Evolutionary conservation across 2,888 invertebrate genomes (phyloP), one percentile per base, ranked within the genome.

Genomic region (Anthoptus insignis): DNA sequence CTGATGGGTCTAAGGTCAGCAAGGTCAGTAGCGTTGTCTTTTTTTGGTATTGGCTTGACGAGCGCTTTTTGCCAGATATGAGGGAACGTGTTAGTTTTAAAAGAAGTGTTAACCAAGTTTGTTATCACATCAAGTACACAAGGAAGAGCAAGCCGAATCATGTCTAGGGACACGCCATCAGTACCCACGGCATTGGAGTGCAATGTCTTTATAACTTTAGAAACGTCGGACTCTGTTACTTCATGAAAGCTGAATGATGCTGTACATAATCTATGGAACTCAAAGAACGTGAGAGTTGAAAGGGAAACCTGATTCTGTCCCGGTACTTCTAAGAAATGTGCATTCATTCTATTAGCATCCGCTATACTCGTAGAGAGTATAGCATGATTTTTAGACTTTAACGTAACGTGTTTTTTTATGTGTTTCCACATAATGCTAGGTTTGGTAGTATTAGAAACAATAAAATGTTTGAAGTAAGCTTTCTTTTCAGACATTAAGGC

Each of bases 1-100:
- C 66, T 71, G 4, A 72, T 70, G 5, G 73, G 72, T 1, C 71
- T 27, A 11, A 74, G 61, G 19, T 71, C 68, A 37, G 67, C 70
- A 0, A 67, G 27, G 0, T 54, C 59, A 1, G 27, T 14, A 0
- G 66, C 66, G 14, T 60, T 66, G 13, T 39, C 22, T 9, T 9
- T 59, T 45, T 70, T 72, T 8, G 67, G 66, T 13, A 70, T 39
- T 1, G 66, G 70, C 27, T 39, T 50, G 7, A 73, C 59, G 1
- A 61, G 14, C 3, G 69, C 68, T 19, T 22, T 59, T 16, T 64
- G 59, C 64, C 67, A 64, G 6, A 50, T n/a, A 13, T 61, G 59
- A 2, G 67, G 65, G 54, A 58, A 68, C n/a, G 39, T 59, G 1
- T n/a, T 34, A 2, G 61, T 65, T 5, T 1, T 1, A 3, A 68